Evolutionary conservation across 2,888 invertebrate genomes (phyloP).

Genomic region (Julus scandinavius): DNA sequence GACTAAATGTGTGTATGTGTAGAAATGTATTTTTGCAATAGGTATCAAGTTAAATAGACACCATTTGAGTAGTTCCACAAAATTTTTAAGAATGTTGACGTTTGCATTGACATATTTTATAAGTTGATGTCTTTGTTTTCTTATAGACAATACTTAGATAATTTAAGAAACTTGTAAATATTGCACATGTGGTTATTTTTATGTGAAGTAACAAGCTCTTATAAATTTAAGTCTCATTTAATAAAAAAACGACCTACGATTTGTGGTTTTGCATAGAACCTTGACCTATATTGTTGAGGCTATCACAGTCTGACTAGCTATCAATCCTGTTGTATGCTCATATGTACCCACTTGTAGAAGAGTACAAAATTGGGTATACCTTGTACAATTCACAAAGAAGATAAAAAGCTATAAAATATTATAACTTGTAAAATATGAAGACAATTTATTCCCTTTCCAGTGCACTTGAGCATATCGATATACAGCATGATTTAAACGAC

Average conservation of each 20-base stretch:
- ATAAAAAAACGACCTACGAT: background rate
- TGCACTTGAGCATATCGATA: background rate
- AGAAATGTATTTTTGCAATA: no score
- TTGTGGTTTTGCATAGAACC: background rate
- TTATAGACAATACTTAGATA: background rate
- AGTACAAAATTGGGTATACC: background rate
- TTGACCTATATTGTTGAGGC: background rate
- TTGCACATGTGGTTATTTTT: background rate
- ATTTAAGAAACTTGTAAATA: background rate
- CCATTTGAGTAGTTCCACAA: no score
- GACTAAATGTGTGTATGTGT: no score
- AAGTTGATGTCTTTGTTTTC: background rate
- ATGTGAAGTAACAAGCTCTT: background rate
- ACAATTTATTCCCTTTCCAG: background rate
- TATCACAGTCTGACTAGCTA: background rate
- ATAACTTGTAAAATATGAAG: slow-evolving; percentile 1
- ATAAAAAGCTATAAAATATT: slow-evolving; percentile 9
- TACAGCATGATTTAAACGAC: background rate
- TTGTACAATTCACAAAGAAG: background rate
- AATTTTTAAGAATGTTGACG: no score
- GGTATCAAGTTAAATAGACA: no score
- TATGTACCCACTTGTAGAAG: background rate
- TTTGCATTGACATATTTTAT: no score
- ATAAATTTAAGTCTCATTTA: slow-evolving; percentile 10
- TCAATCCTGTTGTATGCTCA: background rate